Base-by-base conservation (phyloP, 1,140 invertebrate species). In the Euwallacea fornicatus region DNA sequence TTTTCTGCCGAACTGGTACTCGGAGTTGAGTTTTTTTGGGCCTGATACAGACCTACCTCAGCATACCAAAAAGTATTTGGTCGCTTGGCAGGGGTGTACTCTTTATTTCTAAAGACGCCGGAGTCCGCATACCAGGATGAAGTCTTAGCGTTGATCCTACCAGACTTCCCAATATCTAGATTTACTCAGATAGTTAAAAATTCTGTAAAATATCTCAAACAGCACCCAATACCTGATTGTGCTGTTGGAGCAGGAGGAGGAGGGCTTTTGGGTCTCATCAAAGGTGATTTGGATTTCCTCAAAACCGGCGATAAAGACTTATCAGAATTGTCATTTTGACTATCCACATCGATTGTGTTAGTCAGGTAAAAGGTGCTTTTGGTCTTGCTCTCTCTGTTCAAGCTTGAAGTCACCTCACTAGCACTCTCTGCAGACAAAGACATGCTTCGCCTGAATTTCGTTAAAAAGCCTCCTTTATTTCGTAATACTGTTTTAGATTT, bases 301-400 rank as follows among this genome's bases (percentile, higher is more conserved):
- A 66, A 53, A 13, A 73, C 41, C 11, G 77, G 72, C 15, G 73
- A 74, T 9, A 69, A 53, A 16, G 67, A 69, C 46, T 75, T 76
- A 15, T 73, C 75, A 11, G 53, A 59, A 16, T 50, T 42, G 42
- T 63, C 66, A 33, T 72, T 66, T 1, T 71, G 54, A 43, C 21
- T 54, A 15, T 74, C 71, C 6, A 33, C 84, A 76, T 88, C 84
- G 69, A 86, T 86, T 1, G 84, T 84, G 63, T 88, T 86, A 61
- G 87, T 87, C 59, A 89, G 78, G 77, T 89, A 89, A 77, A 89
- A 89, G 2, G 87, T 89, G 54, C 87, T 88, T 47, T 87, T 86
- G 9, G 78, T 73, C 64, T 77, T 78, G 46, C 71, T 75, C 9
- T n/a, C 55, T 21, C 47, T 46, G 42, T 56, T 72, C 16, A 76